Evolutionary conservation across 2,797 vertebrate species (phyloP), one percentile per base, ranked within the genome.

Genomic region (Hafferia zeledoni): DNA sequence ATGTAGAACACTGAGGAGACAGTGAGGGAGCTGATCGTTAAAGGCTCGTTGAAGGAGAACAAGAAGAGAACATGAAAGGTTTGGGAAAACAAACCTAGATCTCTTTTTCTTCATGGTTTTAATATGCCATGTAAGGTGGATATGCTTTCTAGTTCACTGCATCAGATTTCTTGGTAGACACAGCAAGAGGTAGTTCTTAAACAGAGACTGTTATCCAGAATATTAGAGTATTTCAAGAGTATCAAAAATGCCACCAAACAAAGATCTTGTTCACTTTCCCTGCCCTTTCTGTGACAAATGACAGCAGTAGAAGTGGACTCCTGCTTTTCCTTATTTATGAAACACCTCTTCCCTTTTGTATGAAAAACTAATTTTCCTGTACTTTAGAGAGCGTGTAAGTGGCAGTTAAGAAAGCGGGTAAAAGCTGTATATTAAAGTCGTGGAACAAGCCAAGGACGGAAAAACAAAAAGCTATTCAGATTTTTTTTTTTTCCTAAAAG

Each of bases 401-500:
- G 75, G 78, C 95, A 65, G 69, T 71, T 89, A 78, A 85, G 94
- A 93, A 90, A 89, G 28, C 5, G 2, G 4, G 41, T 47, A 23
- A 94, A 64, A 92, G 81, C 39, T 83, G 52, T 52, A 53, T 28
- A 69, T 90, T 92, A 68, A 64, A 94, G 20, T 52, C 74, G 76
- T 82, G 35, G 69, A 95, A 95, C 72, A 92, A 97, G 83, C 64
- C 91, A 87, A 94, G 83, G 61, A 41, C 81, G 83, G 67, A 68
- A 93, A 94, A 96, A 93, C 86, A 95, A 96, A 94, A 94, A 93
- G 86, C 93, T 92, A 83, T 90, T 96, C 87, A 95, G 57, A 72
- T 11, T 67, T 87, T 75, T 74, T 88, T 88, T 83, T 78, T 68
- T 15, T 10, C 30, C 35, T 70, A 10, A 74, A 90, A 93, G 83